Conservation (phyloP, 2,888 invertebrate species). For the Drosophila nr. fundita region DNA sequence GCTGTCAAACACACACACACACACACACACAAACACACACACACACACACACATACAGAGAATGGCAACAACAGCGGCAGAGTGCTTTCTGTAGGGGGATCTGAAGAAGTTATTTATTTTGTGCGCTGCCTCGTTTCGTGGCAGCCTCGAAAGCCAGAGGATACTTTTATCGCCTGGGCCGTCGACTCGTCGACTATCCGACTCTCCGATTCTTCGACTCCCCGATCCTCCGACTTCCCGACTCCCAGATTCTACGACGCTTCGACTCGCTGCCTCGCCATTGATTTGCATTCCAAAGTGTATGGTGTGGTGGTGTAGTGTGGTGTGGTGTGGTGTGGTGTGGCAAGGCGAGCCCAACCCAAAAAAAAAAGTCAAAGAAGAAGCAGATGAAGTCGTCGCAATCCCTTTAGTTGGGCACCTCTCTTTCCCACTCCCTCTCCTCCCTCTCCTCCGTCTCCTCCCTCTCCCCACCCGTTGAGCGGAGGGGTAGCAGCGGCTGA, state of each 20-base stretch:
- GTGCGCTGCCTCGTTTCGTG: constrained; percentile 48
- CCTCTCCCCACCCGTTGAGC: not conserved
- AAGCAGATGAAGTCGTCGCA: constrained; percentile 13
- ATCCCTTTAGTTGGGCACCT: constrained; percentile 38
- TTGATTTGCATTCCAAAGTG: constrained; percentile 83
- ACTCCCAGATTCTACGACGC: not conserved
- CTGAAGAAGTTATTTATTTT: constrained; percentile 72
- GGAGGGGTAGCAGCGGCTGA: constrained; percentile 44
- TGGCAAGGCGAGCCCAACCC: constrained; percentile 58
- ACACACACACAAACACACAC: not conserved
- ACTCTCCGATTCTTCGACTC: not conserved
- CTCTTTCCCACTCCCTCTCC: not conserved
- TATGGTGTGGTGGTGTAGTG: not conserved
- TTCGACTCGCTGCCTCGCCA: constrained; percentile 21
- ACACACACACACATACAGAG: constrained; percentile 15
- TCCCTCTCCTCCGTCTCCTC: not conserved
- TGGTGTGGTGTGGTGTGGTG: constrained; percentile 26
- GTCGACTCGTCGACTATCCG: constrained; percentile 5
- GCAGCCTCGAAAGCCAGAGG: constrained; percentile 63
- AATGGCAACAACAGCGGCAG: constrained; percentile 4
- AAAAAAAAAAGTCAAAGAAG: constrained; percentile 12
- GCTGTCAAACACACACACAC: constrained; percentile 9
- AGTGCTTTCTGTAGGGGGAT: constrained; percentile 58
- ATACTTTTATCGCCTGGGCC: constrained; percentile 74
- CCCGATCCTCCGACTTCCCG: not conserved